Percentiles rank a stretch among this genome's conserved stretches.
These are phyloP conservation scores for Bubo bubo DNA, from an alignment of 2,113 vertebrate genomes.

Conservation along the genomic window DNA sequence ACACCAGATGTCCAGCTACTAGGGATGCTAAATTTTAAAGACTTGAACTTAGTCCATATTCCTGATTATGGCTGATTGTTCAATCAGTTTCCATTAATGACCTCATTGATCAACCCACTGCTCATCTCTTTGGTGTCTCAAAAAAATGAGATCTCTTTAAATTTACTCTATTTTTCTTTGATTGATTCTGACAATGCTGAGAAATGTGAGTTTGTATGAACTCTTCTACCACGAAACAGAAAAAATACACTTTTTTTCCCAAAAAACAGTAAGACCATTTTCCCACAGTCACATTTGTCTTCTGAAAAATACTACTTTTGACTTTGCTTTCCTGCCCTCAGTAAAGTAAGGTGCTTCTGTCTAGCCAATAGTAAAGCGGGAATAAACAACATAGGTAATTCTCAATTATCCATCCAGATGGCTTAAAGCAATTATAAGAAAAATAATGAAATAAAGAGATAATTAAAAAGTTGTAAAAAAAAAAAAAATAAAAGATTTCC, in stretches of 20 bases:
- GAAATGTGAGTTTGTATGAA: neutral
- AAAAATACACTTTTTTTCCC: rapidly evolving
- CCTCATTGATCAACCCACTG: neutral
- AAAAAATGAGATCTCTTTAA: neutral
- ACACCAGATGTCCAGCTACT: neutral
- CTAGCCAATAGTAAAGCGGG: neutral
- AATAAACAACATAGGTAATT: neutral
- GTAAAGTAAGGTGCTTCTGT: neutral
- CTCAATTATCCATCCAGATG: neutral
- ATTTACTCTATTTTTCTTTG: neutral
- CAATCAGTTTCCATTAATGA: neutral
- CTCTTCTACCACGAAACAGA: neutral
- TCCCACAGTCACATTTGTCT: neutral
- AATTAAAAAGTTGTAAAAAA: neutral
- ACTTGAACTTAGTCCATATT: neutral
- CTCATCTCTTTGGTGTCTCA: neutral
- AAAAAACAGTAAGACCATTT: neutral
- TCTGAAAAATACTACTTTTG: neutral
- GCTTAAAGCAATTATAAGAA: neutral
- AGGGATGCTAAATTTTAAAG: neutral
- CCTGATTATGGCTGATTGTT: neutral
- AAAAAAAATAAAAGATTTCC: neutral
- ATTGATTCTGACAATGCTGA: neutral
- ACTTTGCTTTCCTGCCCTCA: neutral
- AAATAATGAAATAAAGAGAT: neutral